Percentiles rank a stretch among this genome's conserved stretches.
phyloP scores from a whole-genome alignment of 2,888 invertebrate genomes.

The Mactromeris polynyma region DNA sequence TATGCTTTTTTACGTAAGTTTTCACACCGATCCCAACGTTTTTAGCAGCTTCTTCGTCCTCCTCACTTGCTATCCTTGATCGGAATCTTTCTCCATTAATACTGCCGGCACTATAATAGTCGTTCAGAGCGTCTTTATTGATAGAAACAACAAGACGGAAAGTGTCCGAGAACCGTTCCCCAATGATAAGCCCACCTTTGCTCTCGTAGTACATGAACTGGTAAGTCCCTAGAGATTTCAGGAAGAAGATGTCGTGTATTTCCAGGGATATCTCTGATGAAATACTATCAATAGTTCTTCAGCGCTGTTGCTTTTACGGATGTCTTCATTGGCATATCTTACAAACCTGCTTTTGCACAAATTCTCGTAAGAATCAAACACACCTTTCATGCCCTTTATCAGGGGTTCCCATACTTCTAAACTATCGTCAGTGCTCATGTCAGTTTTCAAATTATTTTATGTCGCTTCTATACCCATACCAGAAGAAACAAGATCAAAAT shows the following conservation, averaged over 20 bases:
- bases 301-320: background rate
- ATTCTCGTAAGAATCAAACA: background rate
- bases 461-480: background rate
- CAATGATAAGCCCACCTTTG: no score
- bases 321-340: conserved; percentile 9
- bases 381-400: background rate
- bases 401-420: background rate
- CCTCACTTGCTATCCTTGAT: background rate
- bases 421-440: background rate
- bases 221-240: no score
- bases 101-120: background rate
- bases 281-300: background rate
- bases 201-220: no score
- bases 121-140: background rate
- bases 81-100: background rate
- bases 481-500: background rate
- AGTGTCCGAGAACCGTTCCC: background rate
- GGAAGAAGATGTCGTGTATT: background rate
- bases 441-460: background rate
- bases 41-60: background rate
- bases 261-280: conserved; percentile 10
- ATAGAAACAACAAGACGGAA: background rate
- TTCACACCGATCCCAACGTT: background rate
- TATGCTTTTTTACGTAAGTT: background rate
- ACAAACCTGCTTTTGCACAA: background rate